Conservation (phyloP, 2,797 vertebrate genomes). For the Oophaga sylvatica region DNA sequence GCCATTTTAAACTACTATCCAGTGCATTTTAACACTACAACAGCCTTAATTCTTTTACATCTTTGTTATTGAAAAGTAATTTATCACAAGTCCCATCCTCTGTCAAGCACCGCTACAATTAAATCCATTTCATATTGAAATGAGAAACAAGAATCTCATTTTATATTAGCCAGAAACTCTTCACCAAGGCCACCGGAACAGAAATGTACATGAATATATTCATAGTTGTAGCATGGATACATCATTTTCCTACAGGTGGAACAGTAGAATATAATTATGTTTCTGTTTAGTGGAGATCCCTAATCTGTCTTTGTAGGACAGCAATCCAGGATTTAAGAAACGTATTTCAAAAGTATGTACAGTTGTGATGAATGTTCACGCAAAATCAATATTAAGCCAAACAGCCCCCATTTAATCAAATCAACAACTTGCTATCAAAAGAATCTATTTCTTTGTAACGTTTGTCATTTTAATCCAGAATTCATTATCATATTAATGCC, state of each 20-base stretch:
- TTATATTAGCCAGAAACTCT: slow-evolving; percentile 16
- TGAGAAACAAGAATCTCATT: slow-evolving; percentile 36
- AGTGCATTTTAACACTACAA: background rate
- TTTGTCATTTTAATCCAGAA: slow-evolving; percentile 74
- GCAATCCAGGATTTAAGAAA: slow-evolving; percentile 31
- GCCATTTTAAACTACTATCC: background rate
- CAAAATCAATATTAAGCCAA: slow-evolving; percentile 63
- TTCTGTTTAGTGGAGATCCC: slow-evolving; percentile 44
- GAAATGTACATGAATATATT: slow-evolving; percentile 34
- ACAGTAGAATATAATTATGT: slow-evolving; percentile 41
- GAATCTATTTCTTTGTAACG: slow-evolving; percentile 73
- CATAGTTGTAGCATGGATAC: slow-evolving; percentile 25
- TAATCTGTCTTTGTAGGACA: slow-evolving; percentile 53
- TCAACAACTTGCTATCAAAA: slow-evolving; percentile 70
- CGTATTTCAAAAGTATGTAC: slow-evolving; percentile 52
- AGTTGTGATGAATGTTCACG: slow-evolving; percentile 65
- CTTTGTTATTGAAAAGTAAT: slow-evolving; percentile 25
- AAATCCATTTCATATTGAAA: slow-evolving; percentile 46
- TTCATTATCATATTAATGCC: slow-evolving; percentile 78
- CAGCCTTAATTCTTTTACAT: slow-evolving; percentile 16
- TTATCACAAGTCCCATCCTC: slow-evolving; percentile 5
- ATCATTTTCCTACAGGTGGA: slow-evolving; percentile 51
- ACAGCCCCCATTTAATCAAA: slow-evolving; percentile 68
- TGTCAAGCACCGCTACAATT: slow-evolving; percentile 33
- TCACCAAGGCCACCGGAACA: slow-evolving; percentile 7